phyloP scores from a whole-genome alignment of 2,888 invertebrate genomes.

The Protonemura montana region DNA sequence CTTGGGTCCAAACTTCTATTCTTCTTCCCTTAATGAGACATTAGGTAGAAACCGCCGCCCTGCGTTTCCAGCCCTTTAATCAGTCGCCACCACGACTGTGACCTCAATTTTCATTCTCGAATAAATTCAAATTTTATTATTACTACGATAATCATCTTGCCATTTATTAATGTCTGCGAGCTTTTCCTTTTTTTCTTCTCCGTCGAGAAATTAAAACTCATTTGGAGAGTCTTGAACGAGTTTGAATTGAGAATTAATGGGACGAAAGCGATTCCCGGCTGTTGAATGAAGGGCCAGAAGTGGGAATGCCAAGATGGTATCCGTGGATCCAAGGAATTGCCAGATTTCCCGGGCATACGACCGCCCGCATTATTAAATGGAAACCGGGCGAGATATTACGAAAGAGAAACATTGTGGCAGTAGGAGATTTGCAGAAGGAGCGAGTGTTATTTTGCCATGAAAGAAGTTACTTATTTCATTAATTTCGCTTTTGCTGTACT shows the following conservation, averaged over 20 bases:
- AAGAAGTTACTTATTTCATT: slow-evolving; percentile 4
- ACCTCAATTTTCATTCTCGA: slow-evolving; percentile 36
- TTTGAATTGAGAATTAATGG: slow-evolving; percentile 36
- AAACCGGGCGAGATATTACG: not conserved
- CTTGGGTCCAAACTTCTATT: slow-evolving; percentile 3
- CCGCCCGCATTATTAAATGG: not conserved
- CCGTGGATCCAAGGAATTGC: not conserved
- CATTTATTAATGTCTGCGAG: slow-evolving; percentile 36
- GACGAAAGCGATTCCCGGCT: slow-evolving; percentile 26
- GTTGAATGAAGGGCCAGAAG: not conserved
- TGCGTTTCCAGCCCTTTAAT: slow-evolving; percentile 13
- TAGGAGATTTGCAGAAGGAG: not conserved
- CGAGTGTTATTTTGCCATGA: not conserved
- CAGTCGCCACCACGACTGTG: not conserved
- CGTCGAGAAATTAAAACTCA: slow-evolving; percentile 27
- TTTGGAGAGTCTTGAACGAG: slow-evolving; percentile 23
- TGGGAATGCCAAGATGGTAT: not conserved
- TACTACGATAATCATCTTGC: slow-evolving; percentile 32
- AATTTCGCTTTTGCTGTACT: not conserved
- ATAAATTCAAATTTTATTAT: slow-evolving; percentile 41
- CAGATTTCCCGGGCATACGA: not conserved
- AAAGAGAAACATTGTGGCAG: not conserved
- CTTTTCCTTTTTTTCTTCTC: not conserved
- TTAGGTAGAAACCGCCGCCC: not conserved
- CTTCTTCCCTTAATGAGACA: not conserved